Evolutionary conservation across 2,888 invertebrate species (phyloP), one percentile per base, ranked within the genome.

Genomic region (Cephus rjabovi): DNA sequence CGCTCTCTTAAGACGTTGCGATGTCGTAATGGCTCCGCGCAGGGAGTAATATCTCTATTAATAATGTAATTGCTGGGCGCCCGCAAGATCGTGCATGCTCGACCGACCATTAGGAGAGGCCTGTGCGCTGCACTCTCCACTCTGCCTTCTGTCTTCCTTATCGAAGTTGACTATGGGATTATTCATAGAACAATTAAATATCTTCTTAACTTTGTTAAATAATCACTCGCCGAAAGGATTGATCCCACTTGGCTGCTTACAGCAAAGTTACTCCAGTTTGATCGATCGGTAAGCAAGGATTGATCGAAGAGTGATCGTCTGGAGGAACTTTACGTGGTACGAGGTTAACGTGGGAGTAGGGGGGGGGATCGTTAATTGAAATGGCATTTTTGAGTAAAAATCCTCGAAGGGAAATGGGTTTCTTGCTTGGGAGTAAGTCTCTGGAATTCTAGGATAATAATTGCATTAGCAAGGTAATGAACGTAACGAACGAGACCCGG

Each of bases 31-130:
- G 84, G 84, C 80, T 80, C 82, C 75, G 82, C 81, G 83, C 81
- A 82, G 83, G 85, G 84, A 85, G 87, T 89, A 90, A 90, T 89
- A 89, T 89, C 89, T 89, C 89, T 89, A 89, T 89, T 89, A 89
- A 89, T 89, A 89, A 89, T 89, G 88, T 88, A 88, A 89, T 89
- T 89, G 89, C 88, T 84, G 84, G 84, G 85, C 87, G 83, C 84
- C 84, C 85, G 83, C 79, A 83, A 84, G 84, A 87, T 87, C 86
- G 86, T 85, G 86, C 84, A 84, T 83, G 85, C 83, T 77, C 78
- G 80, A 84, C 82, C 82, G 81, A 85, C 82, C 86, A 88, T 88
- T 88, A 87, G 83, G 83, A 77, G 78, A 77, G 77, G 77, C 79
- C 77, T 77, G 79, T 79, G 78, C 80, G 79, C 77, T 37, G 69